Base-by-base conservation (phyloP, 2,113 vertebrate genomes). In the Turdus rufiventris region DNA sequence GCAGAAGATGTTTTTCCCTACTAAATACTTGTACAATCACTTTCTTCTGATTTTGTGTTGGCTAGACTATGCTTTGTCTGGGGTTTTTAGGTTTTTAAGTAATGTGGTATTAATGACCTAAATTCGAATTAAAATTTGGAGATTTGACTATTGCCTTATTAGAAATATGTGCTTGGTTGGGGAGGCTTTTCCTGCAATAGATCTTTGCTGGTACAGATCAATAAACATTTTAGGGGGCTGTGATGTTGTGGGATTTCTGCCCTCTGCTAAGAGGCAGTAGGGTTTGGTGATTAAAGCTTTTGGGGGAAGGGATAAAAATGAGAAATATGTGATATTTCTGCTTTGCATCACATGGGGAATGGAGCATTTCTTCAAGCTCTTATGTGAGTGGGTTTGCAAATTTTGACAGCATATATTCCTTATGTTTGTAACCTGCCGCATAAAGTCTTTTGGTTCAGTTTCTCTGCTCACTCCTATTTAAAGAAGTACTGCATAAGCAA, bases 1-100 rank as follows among this genome's bases (percentile, higher is more conserved):
- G 94, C 91, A 96, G 92, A 96, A 57, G 65, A 38, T 93, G 82
- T 88, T 97, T 95, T 94, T 75, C 85, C 67, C 85, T 72, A 8
- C 83, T 60, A 57, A 82, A 91, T 87, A 85, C 20, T 38, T 94
- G 87, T 91, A 82, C 62, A 58, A 2, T 60, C 19, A 1, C 56
- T 90, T 20, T 72, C 81, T 60, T 73, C 86, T 66, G 56, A 77
- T 94, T 74, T 72, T 53, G 50, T 40, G 38, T 83, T 90, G 82
- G 61, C 56, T 72, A 84, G 67, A 23, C 65, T 67, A 1, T 18
- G 3, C 57, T 31, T 50, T 48, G 45, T 42, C 45, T 82, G 71
- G 51, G 38, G n/a, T 74, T 94, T 89, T 67, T 34, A 62, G 72
- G 14, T 45, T 63, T 82, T 76, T 34, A 82, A 80, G 43, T 80